These are phyloP conservation scores for Agriotes lineatus DNA, from an alignment of 2,888 invertebrate genomes.

Conservation along the genomic window DNA sequence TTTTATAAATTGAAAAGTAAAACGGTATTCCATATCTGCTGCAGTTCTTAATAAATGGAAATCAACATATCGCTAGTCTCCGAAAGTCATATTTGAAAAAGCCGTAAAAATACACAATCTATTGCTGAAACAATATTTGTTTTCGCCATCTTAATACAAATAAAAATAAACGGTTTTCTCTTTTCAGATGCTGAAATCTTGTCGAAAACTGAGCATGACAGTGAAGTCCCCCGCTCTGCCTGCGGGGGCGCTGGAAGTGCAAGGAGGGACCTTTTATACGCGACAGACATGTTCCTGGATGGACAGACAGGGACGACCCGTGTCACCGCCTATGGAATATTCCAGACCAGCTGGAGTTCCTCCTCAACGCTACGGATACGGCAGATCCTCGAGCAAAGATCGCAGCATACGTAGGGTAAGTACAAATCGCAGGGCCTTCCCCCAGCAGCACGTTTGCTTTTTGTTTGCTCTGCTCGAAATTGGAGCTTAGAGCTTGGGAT, in stretches of 20 bases:
- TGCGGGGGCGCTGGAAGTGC: constrained; percentile 65
- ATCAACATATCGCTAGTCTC: no score
- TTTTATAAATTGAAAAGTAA: no score
- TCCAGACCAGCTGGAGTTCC: constrained; percentile 64
- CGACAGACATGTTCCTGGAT: constrained; percentile 95
- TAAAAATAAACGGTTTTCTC: constrained; percentile 1
- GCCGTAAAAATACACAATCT: no score
- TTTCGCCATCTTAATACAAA: background rate
- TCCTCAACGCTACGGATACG: constrained; percentile 61
- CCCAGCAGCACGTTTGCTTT: background rate
- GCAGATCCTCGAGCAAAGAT: constrained; percentile 71
- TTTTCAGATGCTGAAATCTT: constrained; percentile 88
- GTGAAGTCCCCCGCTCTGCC: constrained; percentile 85
- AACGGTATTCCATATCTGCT: no score
- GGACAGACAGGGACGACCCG: constrained; percentile 90
- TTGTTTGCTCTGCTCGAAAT: constrained; percentile 6
- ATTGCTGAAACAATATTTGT: background rate
- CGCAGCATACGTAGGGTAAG: constrained; percentile 76
- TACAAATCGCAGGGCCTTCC: constrained; percentile 11
- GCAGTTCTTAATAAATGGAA: no score
- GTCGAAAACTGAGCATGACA: constrained; percentile 89
- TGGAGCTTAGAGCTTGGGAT: no score
- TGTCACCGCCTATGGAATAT: constrained; percentile 83
- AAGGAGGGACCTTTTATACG: constrained; percentile 67
- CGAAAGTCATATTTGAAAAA: no score